Base-by-base conservation (phyloP, 2,797 vertebrate genomes). In the Crax fasciolata region DNA sequence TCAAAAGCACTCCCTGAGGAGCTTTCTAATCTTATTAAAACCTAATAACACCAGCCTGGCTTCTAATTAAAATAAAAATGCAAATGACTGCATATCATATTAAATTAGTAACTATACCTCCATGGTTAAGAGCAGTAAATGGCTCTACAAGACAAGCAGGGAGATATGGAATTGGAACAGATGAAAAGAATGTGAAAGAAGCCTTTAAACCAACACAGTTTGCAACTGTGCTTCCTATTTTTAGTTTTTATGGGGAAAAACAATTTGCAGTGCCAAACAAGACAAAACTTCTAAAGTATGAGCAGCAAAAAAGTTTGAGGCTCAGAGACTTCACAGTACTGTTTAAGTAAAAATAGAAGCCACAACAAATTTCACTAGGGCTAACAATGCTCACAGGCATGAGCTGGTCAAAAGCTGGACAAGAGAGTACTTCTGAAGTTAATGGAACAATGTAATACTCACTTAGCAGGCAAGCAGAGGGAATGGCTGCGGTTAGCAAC, bases 31-130 rank as follows among this genome's bases (percentile, higher is more conserved):
- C 51, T 76, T 76, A 90, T 80, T 84, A 77, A 80, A 89, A 30
- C 8, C 18, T 92, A 92, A 80, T 7, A 93, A 82, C 44, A 89
- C 24, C 39, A 88, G 59, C 1, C 1, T 21, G 61, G 28, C 27
- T 94, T 78, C 73, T 86, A 90, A 91, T 88, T 79, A 95, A 88
- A 96, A 93, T 82, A 48, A 84, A 93, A 93, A 93, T 85, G 95
- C 72, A 94, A 95, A 91, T 75, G 38, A 87, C 46, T 78, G 35
- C 3, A 0, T 68, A 93, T 61, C 13, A 80, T 85, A 83, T 46
- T 70, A 70, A 70, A 70, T 70, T 92, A 85, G 68, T 73, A 79
- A 62, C 59, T 66, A 67, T 12, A 73, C 62, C 41, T 84, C 66
- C n/a, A 58, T 71, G 76, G 28, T 91, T 0, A 0, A 73, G 17